Evolutionary conservation across 2,113 vertebrate species (phyloP).

Genomic region (Nibea coibor): DNA sequence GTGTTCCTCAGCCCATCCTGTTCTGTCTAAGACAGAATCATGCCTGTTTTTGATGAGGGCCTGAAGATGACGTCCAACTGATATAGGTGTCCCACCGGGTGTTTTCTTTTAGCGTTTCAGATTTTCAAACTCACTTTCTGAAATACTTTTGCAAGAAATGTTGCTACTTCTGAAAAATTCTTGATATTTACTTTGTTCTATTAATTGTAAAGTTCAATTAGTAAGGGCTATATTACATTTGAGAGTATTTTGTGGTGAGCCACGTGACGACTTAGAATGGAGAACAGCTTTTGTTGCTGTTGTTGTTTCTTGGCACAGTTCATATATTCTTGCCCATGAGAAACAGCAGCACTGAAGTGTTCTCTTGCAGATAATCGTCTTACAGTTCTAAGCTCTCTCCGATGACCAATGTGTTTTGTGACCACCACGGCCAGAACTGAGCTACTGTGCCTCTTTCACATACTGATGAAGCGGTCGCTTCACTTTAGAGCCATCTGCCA

Average conservation of each 20-base stretch:
- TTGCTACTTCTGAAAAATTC: neutral
- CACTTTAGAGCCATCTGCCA: neutral
- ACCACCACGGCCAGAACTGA: slow-evolving; percentile 27
- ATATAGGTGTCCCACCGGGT: no score
- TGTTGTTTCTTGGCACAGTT: slow-evolving; percentile 39
- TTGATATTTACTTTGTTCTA: neutral
- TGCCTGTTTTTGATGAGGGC: no score
- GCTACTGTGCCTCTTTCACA: slow-evolving; percentile 15
- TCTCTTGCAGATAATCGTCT: slow-evolving; percentile 47
- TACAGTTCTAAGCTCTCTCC: slow-evolving; percentile 31
- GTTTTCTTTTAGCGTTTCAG: neutral
- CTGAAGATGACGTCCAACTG: no score
- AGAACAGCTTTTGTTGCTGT: slow-evolving; percentile 50
- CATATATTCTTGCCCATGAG: slow-evolving; percentile 19
- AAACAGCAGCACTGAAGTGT: slow-evolving; percentile 39
- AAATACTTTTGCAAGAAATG: neutral
- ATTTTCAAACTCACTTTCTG: neutral
- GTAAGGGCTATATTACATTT: neutral
- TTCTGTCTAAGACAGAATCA: no score
- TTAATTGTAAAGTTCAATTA: slow-evolving; percentile 8
- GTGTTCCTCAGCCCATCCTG: no score
- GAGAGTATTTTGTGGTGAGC: slow-evolving; percentile 16
- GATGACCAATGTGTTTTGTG: slow-evolving; percentile 39
- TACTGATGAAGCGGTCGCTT: neutral
- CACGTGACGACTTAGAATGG: slow-evolving; percentile 22